A percentile compares a stretch with the other conserved stretches of the same genome.
phyloP scores from a whole-genome alignment of 2,113 vertebrate genomes.

The Chionodraco myersi region DNA sequence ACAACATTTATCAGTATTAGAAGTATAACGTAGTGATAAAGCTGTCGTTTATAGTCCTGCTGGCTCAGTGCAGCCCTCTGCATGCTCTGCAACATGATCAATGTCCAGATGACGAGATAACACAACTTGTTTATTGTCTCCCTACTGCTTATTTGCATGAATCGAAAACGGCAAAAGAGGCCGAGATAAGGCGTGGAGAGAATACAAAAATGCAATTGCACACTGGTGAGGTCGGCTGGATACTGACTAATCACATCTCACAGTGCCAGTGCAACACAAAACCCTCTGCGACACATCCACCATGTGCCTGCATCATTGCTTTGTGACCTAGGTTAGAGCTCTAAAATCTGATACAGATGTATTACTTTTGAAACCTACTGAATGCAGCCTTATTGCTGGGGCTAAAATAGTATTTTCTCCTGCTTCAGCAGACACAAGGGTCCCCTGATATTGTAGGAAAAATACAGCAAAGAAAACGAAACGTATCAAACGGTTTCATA shows the following conservation, averaged over 20 bases:
- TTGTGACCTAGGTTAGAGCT: conserved; percentile 14
- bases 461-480: neutral
- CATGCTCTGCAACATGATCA: neutral
- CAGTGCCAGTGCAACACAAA: neutral
- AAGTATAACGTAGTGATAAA: conserved; percentile 1
- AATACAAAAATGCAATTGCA: conserved; percentile 9
- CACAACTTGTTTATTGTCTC: neutral
- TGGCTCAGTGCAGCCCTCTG: neutral
- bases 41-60: conserved; percentile 19
- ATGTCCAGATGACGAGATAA: conserved; percentile 1
- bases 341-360: conserved; percentile 12
- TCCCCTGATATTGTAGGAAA: neutral
- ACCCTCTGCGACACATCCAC: conserved; percentile 14
- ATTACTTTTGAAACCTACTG: conserved; percentile 14
- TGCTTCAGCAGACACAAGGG: neutral
- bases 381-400: conserved; percentile 23
- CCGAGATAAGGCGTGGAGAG: neutral
- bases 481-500: neutral
- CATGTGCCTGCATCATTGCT: neutral
- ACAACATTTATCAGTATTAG: neutral
- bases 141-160: conserved; percentile 17
- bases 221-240: neutral
- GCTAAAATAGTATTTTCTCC: conserved; percentile 23
- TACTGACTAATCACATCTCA: conserved; percentile 15
- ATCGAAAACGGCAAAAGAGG: neutral